Evolutionary conservation across 2,888 invertebrate species (phyloP).

Genomic region (Neria commutata): DNA sequence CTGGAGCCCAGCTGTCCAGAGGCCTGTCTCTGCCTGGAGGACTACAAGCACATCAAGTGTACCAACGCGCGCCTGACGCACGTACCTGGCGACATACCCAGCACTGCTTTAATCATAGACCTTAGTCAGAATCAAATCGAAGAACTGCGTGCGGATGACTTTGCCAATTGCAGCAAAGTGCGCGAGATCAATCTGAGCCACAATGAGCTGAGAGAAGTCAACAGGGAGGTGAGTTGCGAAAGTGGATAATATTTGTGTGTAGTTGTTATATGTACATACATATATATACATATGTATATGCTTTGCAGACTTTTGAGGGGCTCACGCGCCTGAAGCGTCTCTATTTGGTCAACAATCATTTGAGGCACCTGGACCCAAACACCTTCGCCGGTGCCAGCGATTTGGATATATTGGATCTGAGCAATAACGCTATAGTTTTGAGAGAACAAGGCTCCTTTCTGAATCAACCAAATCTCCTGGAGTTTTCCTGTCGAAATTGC

Average conservation of each 20-base stretch:
- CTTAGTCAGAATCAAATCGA: constrained; percentile 57
- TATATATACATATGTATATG: background rate
- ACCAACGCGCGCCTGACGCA: constrained; percentile 63
- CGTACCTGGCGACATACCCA: constrained; percentile 62
- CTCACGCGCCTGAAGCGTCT: constrained; percentile 52
- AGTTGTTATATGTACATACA: background rate
- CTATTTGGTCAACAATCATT: constrained; percentile 55
- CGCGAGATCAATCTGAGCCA: constrained; percentile 53
- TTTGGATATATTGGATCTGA: constrained; percentile 55
- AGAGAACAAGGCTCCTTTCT: constrained; percentile 51
- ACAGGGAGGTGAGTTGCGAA: constrained; percentile 46
- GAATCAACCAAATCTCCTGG: constrained; percentile 51
- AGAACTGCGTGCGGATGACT: constrained; percentile 49
- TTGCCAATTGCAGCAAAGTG: constrained; percentile 49
- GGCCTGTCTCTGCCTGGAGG: constrained; percentile 54
- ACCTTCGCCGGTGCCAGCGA: constrained; percentile 53
- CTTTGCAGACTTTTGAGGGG: constrained; percentile 49
- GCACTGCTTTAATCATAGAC: constrained; percentile 52
- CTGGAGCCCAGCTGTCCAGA: constrained; percentile 55
- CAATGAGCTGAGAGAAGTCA: constrained; percentile 49
- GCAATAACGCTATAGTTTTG: constrained; percentile 56
- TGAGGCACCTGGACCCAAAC: constrained; percentile 54
- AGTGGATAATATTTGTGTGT: background rate
- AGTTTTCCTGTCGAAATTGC: constrained; percentile 58
- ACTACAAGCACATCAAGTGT: constrained; percentile 62